Evolutionary conservation across 2,888 invertebrate species (phyloP).

Genomic region (Exephanes ischioxanthus): DNA sequence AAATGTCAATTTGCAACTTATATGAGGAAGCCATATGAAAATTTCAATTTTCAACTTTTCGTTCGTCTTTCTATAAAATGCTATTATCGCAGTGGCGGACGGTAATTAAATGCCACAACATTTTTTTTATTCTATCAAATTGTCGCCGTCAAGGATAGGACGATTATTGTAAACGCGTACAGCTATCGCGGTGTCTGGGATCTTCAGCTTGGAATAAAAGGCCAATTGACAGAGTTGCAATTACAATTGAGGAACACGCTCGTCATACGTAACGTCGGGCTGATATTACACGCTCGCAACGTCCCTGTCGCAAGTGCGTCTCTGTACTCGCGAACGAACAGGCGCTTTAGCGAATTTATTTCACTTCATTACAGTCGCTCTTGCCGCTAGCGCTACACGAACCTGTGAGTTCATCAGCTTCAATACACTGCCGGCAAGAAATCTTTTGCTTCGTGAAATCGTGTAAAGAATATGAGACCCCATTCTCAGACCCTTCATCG

Average conservation of each 20-base stretch:
- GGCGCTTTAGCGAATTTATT: constrained; percentile 13
- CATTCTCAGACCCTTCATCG: constrained; percentile 89
- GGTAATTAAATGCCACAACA: neutral
- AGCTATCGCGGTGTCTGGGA: neutral
- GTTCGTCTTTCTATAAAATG: neutral
- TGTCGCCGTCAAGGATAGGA: constrained; percentile 13
- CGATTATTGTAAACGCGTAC: constrained; percentile 47
- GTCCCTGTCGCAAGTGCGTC: neutral
- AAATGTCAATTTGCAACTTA: no score
- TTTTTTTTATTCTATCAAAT: neutral
- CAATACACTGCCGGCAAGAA: constrained; percentile 93
- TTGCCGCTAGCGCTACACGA: constrained; percentile 65
- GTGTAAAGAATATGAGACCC: constrained; percentile 90
- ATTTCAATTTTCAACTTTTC: no score
- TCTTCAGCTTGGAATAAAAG: constrained; percentile 12
- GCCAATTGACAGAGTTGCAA: constrained; percentile 54
- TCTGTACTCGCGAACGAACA: neutral
- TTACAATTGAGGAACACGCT: constrained; percentile 56
- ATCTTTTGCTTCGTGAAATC: constrained; percentile 92
- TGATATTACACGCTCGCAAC: neutral
- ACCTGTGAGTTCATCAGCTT: constrained; percentile 95
- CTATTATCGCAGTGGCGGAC: neutral
- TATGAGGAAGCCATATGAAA: no score
- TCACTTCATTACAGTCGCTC: neutral
- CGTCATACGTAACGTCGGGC: neutral